phyloP scores from a whole-genome alignment of 2,888 invertebrate species.

The Serripes groenlandicus region DNA sequence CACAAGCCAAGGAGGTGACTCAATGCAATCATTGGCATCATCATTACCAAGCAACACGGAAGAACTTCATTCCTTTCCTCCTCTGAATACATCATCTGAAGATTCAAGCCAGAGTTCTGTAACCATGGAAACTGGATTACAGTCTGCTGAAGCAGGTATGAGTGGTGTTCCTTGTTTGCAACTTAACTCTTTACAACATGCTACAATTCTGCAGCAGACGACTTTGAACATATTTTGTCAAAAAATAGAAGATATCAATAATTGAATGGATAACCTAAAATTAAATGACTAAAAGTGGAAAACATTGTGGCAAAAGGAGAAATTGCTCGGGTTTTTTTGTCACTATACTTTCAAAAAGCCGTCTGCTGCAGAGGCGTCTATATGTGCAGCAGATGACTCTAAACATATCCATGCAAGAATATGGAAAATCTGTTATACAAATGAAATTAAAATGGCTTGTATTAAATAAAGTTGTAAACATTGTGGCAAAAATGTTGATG shows the following conservation, averaged over 20 bases:
- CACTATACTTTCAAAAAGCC: too few relatives aligned
- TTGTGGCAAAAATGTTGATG: too few relatives aligned
- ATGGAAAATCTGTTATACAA: too few relatives aligned
- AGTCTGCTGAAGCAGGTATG: neutral
- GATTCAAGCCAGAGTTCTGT: neutral
- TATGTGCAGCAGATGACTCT: too few relatives aligned
- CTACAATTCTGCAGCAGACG: neutral
- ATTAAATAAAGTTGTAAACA: too few relatives aligned
- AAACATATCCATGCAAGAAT: too few relatives aligned
- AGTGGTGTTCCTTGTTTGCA: neutral
- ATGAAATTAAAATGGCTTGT: too few relatives aligned
- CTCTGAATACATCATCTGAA: neutral
- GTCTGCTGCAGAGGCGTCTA: too few relatives aligned
- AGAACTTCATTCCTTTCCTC: conserved; percentile 54
- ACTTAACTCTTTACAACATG: neutral
- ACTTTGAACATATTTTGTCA: neutral
- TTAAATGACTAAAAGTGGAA: too few relatives aligned
- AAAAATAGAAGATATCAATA: too few relatives aligned
- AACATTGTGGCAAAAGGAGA: neutral
- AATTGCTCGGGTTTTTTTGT: too few relatives aligned
- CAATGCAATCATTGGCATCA: neutral
- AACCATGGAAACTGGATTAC: conserved; percentile 18
- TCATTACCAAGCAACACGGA: conserved; percentile 18
- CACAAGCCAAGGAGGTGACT: neutral
- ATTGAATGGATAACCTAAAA: too few relatives aligned